Percentiles rank a stretch among this genome's conserved stretches.
phyloP scores from a whole-genome alignment of 2,113 vertebrate genomes.

The Vulpes lagopus region DNA sequence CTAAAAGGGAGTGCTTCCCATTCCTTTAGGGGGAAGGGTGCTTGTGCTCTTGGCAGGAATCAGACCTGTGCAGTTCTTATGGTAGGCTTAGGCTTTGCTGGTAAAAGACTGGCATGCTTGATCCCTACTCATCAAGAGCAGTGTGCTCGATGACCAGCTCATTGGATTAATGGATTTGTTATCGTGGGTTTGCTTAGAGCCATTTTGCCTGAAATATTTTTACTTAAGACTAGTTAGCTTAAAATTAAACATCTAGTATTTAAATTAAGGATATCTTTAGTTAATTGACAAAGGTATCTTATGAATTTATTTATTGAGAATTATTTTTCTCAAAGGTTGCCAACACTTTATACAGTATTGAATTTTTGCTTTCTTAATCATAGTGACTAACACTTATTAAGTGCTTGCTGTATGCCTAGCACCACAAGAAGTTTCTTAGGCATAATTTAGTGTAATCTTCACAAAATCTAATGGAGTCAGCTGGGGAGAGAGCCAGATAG shows the following conservation, averaged over 20 bases:
- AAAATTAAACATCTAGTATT: neutral
- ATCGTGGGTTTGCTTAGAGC: neutral
- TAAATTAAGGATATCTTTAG: neutral
- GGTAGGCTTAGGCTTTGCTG: neutral
- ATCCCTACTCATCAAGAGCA: neutral
- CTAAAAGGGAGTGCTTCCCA: rapidly evolving
- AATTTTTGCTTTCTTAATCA: neutral
- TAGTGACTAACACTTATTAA: neutral
- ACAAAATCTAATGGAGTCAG: neutral
- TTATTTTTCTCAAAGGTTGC: neutral
- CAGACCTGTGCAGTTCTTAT: neutral
- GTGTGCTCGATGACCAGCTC: neutral
- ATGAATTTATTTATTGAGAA: neutral
- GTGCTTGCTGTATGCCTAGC: neutral
- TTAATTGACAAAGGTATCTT: neutral
- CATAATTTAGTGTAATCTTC: rapidly evolving
- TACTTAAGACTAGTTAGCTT: neutral
- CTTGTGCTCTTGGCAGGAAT: neutral
- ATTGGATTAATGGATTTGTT: neutral
- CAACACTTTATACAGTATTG: neutral
- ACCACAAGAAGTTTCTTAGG: neutral
- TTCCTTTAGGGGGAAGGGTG: neutral
- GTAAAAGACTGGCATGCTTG: rapidly evolving
- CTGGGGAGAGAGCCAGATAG: too few species aligned
- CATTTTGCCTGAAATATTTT: neutral